Evolutionary conservation across 2,797 vertebrate genomes (phyloP), one percentile per base, ranked within the genome.

Genomic region (Brachymystax lenok): DNA sequence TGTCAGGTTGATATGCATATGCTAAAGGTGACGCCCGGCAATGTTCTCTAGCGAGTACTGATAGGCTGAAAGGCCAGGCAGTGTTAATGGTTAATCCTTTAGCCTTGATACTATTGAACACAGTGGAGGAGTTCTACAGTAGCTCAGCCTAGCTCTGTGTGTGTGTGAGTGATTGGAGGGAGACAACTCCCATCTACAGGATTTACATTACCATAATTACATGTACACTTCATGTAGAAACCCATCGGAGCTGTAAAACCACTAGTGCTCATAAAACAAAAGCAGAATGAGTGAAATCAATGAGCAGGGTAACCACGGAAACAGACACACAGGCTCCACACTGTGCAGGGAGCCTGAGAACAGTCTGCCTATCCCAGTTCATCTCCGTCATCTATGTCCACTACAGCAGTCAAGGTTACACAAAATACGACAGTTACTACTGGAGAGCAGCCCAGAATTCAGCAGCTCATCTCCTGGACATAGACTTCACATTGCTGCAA

Each of bases 381-480:
- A 24, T 12, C n/a, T 8, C 61, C 40, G 40, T 46, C 40, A 46
- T 46, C 40, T 46, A 40, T 59, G 68, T 61, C 46, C 63, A 51
- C 35, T 21, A 71, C 69, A 71, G 86, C 80, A 88, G 92, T 81
- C 79, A 77, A 64, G 63, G 63, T 24, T 10, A 64, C 40, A 46
- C 40, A 46, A 46, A 8, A 1, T 7, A 21, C 56, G 87, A 71
- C 88, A 54, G 87, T 91, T 85, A 83, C 86, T 80, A 85, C 86
- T 88, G 88, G 84, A 90, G 79, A 67, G 1, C 76, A 86, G 88
- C 86, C 84, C 84, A 76, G 85, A 72, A 70, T 83, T 84, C 81
- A 69, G 78, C 72, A 77, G 79, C 73, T 80, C 35, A 83, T 86
- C 82, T 85, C 76, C 81, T 27, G 24, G 61, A 21, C 6, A 79